phyloP scores from a whole-genome alignment of 2,888 invertebrate genomes.

The Chloroclystis v-ata region DNA sequence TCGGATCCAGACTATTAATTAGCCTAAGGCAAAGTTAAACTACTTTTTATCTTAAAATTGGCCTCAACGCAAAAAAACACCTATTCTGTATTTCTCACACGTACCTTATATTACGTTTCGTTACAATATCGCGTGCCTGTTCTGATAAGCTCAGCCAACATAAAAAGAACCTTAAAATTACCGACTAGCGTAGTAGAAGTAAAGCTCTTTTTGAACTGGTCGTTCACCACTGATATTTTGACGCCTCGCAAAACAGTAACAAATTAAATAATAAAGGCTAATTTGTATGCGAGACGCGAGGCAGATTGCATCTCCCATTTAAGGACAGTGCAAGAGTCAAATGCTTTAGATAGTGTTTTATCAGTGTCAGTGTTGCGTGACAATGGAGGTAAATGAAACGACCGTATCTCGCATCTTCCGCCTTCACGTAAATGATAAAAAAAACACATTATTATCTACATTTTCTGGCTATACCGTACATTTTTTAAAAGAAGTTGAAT shows the following conservation, averaged over 20 bases:
- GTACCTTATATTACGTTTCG: conserved; percentile 69
- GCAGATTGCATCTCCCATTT: conserved; percentile 43
- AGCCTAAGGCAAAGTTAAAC: conserved; percentile 33
- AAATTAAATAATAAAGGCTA: conserved; percentile 64
- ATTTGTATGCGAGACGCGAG: conserved; percentile 60
- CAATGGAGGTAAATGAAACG: conserved; percentile 20
- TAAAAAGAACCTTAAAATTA: conserved; percentile 32
- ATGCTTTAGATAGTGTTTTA: conserved; percentile 33
- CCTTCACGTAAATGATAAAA: conserved; percentile 6
- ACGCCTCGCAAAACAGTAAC: conserved; percentile 60
- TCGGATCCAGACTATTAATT: conserved; percentile 21
- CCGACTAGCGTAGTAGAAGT: conserved; percentile 9
- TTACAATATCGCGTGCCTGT: conserved; percentile 61
- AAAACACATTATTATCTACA: too few species aligned
- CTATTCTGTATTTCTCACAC: conserved; percentile 66
- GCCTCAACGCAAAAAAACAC: conserved; percentile 49
- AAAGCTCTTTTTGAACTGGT: conserved; percentile 37
- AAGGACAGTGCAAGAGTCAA: conserved; percentile 38
- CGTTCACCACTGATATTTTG: conserved; percentile 54
- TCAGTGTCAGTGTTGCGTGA: conserved; percentile 24
- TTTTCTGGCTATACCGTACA: too few species aligned
- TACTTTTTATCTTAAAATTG: conserved; percentile 31
- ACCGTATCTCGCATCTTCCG: conserved; percentile 10
- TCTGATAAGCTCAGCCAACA: conserved; percentile 51
- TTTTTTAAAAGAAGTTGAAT: too few species aligned